Base-by-base conservation (phyloP, 2,797 vertebrate species). In the Cyprinella venusta region DNA sequence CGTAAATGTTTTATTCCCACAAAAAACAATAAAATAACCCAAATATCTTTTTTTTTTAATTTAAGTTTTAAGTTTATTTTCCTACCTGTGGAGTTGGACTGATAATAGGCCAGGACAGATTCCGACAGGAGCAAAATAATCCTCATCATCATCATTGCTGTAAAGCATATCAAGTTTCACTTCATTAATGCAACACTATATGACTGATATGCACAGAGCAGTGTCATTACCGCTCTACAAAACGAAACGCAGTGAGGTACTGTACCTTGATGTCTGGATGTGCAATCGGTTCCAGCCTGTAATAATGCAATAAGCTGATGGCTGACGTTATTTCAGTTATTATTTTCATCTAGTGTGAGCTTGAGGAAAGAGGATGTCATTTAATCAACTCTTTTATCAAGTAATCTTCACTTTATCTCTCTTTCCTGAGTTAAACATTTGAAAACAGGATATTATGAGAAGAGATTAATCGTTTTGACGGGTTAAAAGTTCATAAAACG, bases 61-160 rank as follows among this genome's bases (percentile, higher is more conserved):
- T 2, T 33, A 33, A 33, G 30, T 33, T 33, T 33, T 33, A 33
- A 33, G 13, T 42, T 2, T 42, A 48, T 48, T 45, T 45, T 45
- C 4, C 15, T 40, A 87, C 86, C 74, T 70, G 81, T 64, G 16
- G 45, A 78, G 26, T 84, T 61, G 1, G 8, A 42, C 8, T n/a
- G 61, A 24, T 45, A 6, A 16, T 61, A 81, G 15, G 61, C 24
- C 42, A 63, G 65, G 21, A 72, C 30, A 33, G 50, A 30, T 56
- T 81, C 36, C 30, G 36, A 21, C 36, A 84, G 26, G 36, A 87
- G 72, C 26, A 59, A 79, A 69, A 83, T 16, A 0, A 40, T 54
- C 59, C 3, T 76, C 4, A 69, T 18, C 69, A 6, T 33, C 30
- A 68, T 85, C 86, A 59, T 40, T 19, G 19, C 54, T 71, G 54